These are phyloP conservation scores for Notolabrus celidotus DNA, from an alignment of 2,797 vertebrate genomes.

Conservation along the genomic window DNA sequence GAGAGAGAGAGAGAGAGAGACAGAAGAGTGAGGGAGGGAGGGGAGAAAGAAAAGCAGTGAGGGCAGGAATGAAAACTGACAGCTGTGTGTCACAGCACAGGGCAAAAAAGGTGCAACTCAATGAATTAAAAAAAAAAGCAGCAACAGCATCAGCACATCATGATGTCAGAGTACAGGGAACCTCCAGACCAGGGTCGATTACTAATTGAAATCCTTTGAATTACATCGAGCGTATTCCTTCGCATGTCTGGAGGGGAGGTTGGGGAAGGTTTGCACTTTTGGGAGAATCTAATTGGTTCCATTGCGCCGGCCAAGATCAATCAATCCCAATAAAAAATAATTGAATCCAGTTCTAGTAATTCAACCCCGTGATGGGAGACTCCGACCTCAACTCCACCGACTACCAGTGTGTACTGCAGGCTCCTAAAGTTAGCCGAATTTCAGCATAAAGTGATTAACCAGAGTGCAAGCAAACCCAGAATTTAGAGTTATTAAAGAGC, in stretches of 20 bases:
- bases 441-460: slow-evolving; percentile 19
- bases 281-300: slow-evolving; percentile 74
- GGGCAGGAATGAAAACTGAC: slow-evolving; percentile 54
- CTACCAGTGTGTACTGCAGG: slow-evolving; percentile 1
- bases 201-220: slow-evolving; percentile 71
- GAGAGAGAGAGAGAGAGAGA: slow-evolving; percentile 18
- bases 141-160: slow-evolving; percentile 45
- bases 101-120: slow-evolving; percentile 56
- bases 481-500: slow-evolving; percentile 19
- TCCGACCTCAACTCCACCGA: slow-evolving; percentile 22
- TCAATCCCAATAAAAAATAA: slow-evolving; percentile 68
- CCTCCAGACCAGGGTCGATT: slow-evolving; percentile 58
- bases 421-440: slow-evolving; percentile 4
- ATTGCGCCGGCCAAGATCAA: slow-evolving; percentile 52
- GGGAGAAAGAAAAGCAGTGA: slow-evolving; percentile 55
- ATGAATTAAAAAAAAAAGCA: slow-evolving; percentile 25
- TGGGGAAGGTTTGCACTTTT: slow-evolving; percentile 51
- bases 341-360: slow-evolving; percentile 57
- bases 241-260: slow-evolving; percentile 42
- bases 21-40: slow-evolving; percentile 34
- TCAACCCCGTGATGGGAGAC: slow-evolving; percentile 20
- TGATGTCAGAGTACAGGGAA: slow-evolving; percentile 55
- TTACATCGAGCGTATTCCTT: slow-evolving; percentile 37
- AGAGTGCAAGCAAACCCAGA: slow-evolving; percentile 1
- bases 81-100: slow-evolving; percentile 53